These are phyloP conservation scores for Hydriomena furcata DNA, from an alignment of 2,888 invertebrate species.

Conservation along the genomic window DNA sequence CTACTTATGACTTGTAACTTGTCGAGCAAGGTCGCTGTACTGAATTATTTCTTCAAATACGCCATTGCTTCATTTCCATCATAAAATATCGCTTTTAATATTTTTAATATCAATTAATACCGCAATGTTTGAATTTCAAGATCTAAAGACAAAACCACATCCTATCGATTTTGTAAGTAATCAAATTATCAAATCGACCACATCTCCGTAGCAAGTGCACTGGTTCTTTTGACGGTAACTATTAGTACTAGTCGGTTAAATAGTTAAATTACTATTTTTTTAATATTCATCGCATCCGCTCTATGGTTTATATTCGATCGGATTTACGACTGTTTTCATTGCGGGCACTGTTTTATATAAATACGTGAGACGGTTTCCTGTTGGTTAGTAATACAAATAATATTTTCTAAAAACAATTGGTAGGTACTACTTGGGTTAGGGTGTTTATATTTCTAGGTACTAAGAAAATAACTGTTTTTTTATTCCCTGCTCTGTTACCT, in stretches of 20 bases:
- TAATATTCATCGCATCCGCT: conserved; percentile 76
- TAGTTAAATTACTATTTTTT: conserved; percentile 62
- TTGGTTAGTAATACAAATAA: conserved; percentile 72
- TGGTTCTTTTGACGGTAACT: conserved; percentile 55
- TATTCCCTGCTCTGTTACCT: too few species aligned
- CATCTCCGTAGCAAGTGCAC: conserved; percentile 52
- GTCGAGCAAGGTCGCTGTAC: conserved; percentile 31
- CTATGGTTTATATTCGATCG: conserved; percentile 76
- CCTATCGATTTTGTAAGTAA: conserved; percentile 65
- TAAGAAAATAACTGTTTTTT: not conserved
- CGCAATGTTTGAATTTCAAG: conserved; percentile 57
- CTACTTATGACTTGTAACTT: conserved; percentile 40
- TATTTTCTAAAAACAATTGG: conserved; percentile 76
- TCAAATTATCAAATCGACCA: conserved; percentile 68
- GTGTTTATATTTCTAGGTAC: not conserved
- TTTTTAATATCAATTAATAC: conserved; percentile 47
- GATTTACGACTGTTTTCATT: conserved; percentile 82
- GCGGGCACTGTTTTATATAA: conserved; percentile 79
- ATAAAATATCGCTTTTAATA: conserved; percentile 43
- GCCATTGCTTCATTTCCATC: conserved; percentile 44
- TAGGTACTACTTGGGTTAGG: conserved; percentile 26
- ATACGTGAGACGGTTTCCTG: conserved; percentile 76
- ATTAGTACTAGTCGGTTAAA: conserved; percentile 62
- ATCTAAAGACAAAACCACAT: conserved; percentile 67
- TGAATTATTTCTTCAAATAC: conserved; percentile 31